Base-by-base conservation (phyloP, 2,888 invertebrate species). In the Rhodophaea formosa region DNA sequence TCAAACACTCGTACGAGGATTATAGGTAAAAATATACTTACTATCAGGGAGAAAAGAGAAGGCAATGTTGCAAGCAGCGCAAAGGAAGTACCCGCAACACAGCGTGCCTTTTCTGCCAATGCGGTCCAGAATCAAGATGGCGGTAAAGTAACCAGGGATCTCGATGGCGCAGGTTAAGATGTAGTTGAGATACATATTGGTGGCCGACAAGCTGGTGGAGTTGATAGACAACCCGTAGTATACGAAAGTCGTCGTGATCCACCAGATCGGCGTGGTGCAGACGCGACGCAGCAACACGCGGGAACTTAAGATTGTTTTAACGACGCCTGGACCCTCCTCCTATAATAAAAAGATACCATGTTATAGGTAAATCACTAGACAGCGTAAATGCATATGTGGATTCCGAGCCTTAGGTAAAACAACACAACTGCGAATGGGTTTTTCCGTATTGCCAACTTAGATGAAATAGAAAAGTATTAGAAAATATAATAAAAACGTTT, bases 191-290 rank as follows among this genome's bases (percentile, higher is more conserved):
- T 94, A 94, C 15, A 71, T 90, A 74, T 94, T 93, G 30, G 43
- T 53, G 1, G 94, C 94, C 3, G 92, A 92, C 62, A 95, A 80
- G 14, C 92, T 88, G 0, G 93, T 93, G 0, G 94, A 92, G 70
- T 93, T 94, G 43, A 94, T 79, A 0, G 93, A 93, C 53, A 95
- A 72, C 0, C 94, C 94, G 66, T 94, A 94, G 75, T 93, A 95
- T 3, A 94, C 90, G 62, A 94, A 93, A 0, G 93, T 92, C 65
- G 92, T 93, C 0, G 93, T 92, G 32, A 94, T 86, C 94, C 94
- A 94, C 77, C 93, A 93, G 60, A 93, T 84, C 16, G 93, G 80
- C 0, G 75, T 53, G 8, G 44, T 53, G n/a, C 53, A 53, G 14
- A 53, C 44, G 53, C 53, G 53, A 7, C 53, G 53, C 3, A 43